Evolutionary conservation across 1,140 invertebrate genomes (phyloP).

Genomic region (Bombus haemorrhoidalis): DNA sequence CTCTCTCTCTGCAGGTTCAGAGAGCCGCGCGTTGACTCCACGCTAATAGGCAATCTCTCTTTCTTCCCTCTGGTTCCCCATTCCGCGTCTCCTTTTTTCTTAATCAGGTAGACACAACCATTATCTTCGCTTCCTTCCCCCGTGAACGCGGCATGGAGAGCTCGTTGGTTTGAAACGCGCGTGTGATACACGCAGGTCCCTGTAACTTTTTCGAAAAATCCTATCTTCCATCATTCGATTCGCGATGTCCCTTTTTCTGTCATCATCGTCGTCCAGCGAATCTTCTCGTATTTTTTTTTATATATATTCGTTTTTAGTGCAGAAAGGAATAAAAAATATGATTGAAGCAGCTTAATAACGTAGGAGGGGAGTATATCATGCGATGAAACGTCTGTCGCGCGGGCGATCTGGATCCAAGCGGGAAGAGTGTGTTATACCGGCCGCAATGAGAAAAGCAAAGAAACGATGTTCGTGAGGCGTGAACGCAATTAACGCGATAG

Average conservation of each 20-base stretch:
- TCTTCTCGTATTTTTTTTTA: neutral
- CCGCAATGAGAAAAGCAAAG: slow-evolving; percentile 20
- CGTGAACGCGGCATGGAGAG: neutral
- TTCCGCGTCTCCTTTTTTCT: slow-evolving; percentile 30
- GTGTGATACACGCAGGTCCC: neutral
- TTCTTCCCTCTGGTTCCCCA: neutral
- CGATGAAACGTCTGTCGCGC: neutral
- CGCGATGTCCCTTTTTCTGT: slow-evolving; percentile 10
- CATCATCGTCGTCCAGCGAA: too few relatives aligned
- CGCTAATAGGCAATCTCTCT: slow-evolving; percentile 47
- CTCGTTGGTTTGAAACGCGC: neutral
- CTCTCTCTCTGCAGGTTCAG: neutral
- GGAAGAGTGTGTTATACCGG: slow-evolving; percentile 11
- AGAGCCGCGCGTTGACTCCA: slow-evolving; percentile 22
- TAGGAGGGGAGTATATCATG: neutral
- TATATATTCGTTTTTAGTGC: neutral
- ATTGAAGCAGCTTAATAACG: slow-evolving; percentile 9
- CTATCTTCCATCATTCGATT: neutral
- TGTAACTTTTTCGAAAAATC: slow-evolving; percentile 7
- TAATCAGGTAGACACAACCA: slow-evolving; percentile 40
- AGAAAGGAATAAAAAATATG: too few relatives aligned
- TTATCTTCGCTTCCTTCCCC: slow-evolving; percentile 25
- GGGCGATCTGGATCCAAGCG: slow-evolving; percentile 11
- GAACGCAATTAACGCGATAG: slow-evolving; percentile 60
- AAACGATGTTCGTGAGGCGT: slow-evolving; percentile 40